A percentile compares a stretch with the other conserved stretches of the same genome.
phyloP scores from a whole-genome alignment of 2,888 invertebrate species.

The Rotaria magnacalcarata region DNA sequence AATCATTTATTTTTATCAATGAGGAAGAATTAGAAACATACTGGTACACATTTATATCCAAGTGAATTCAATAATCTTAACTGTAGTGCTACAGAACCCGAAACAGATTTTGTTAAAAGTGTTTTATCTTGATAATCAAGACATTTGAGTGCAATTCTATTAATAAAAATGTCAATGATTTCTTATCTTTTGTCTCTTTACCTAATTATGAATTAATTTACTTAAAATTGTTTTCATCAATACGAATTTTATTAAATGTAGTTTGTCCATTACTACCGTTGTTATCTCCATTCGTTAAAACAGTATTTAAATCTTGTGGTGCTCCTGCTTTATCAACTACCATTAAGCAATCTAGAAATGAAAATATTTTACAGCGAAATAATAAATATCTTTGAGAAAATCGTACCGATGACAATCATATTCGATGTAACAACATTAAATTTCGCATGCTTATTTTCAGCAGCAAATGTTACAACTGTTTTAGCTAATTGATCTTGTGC shows the following conservation, averaged over 20 bases:
- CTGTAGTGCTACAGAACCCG: conserved; percentile 3
- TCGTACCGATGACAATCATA: conserved; percentile 27
- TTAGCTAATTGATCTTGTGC: conserved; percentile 33
- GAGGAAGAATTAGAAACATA: background rate
- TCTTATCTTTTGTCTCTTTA: background rate
- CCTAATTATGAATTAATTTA: background rate
- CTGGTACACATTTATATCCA: conserved; percentile 24
- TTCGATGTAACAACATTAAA: conserved; percentile 26
- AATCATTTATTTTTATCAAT: no score
- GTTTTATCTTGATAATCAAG: conserved; percentile 38
- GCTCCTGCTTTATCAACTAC: background rate
- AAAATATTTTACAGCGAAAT: background rate
- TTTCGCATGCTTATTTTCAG: conserved; percentile 24
- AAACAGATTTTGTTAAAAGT: conserved; percentile 7
- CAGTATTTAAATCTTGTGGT: conserved; percentile 34
- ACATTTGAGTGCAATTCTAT: conserved; percentile 15
- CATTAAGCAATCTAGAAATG: background rate
- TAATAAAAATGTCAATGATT: background rate
- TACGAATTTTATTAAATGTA: conserved; percentile 28
- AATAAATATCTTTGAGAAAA: background rate
- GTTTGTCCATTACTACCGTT: background rate
- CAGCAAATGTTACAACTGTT: background rate
- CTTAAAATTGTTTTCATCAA: conserved; percentile 13
- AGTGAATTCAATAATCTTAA: conserved; percentile 7
- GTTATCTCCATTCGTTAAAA: background rate